Evolutionary conservation across 2,113 vertebrate species (phyloP).

Genomic region (Bufo bufo): DNA sequence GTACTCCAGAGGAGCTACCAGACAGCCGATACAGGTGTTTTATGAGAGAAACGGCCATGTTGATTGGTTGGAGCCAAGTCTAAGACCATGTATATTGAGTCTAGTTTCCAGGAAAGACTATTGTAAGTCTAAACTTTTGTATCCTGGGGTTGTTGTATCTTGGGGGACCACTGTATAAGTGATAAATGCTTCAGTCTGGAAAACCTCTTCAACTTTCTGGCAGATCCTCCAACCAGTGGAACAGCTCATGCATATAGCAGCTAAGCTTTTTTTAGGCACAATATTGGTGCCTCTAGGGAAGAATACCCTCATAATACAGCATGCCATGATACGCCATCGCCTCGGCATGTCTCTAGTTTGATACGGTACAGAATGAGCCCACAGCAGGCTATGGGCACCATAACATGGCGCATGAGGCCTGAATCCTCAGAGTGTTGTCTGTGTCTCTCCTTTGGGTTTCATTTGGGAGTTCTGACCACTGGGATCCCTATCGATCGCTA

Average conservation of each 20-base stretch:
- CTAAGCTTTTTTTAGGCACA: not conserved
- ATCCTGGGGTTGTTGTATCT: no score
- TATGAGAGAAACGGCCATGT: no score
- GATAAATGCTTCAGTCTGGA: no score
- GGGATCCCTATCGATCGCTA: not conserved
- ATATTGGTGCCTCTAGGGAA: not conserved
- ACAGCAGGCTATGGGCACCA: not conserved
- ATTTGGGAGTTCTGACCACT: not conserved
- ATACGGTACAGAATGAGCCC: not conserved
- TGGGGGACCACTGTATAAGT: no score
- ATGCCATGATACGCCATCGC: not conserved
- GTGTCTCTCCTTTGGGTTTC: no score
- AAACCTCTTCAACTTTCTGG: no score
- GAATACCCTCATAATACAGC: not conserved
- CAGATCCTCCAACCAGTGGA: not conserved
- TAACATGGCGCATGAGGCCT: not conserved
- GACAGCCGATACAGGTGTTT: no score
- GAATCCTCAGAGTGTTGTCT: not conserved
- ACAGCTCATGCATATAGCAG: not conserved
- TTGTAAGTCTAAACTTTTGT: no score
- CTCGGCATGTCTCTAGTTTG: not conserved
- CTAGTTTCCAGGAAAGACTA: no score
- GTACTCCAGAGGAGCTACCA: no score
- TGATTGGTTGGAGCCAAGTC: no score
- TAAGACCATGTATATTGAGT: no score